These are phyloP conservation scores for Apodemia mormo DNA, from an alignment of 2,888 invertebrate species.

Conservation along the genomic window DNA sequence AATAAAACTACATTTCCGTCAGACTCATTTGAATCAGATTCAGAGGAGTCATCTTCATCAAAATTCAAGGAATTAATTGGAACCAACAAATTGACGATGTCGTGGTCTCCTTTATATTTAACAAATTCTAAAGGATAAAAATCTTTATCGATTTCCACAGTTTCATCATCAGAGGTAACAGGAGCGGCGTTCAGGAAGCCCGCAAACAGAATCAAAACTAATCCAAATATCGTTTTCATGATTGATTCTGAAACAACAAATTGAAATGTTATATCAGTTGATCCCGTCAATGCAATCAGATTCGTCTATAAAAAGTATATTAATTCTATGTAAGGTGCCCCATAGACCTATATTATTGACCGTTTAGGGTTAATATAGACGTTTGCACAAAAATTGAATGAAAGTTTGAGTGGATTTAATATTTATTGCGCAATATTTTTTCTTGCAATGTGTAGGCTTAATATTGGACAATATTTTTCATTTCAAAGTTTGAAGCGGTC, in stretches of 20 bases:
- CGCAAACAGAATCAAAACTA: background rate
- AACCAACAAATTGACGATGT: conserved; percentile 39
- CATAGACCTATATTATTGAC: too few relatives aligned
- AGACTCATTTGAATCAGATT: conserved; percentile 25
- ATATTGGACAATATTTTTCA: too few relatives aligned
- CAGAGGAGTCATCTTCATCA: conserved; percentile 27
- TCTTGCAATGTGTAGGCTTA: too few relatives aligned
- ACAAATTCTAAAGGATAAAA: conserved; percentile 10
- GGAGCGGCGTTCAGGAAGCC: background rate
- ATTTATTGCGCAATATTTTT: too few relatives aligned
- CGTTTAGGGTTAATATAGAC: too few relatives aligned
- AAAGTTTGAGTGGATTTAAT: too few relatives aligned
- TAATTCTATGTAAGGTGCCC: too few relatives aligned
- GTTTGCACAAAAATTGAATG: too few relatives aligned
- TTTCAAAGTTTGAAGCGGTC: too few relatives aligned
- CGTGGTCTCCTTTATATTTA: conserved; percentile 32
- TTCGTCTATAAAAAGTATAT: too few relatives aligned
- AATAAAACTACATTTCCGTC: conserved; percentile 28
- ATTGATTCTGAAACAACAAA: background rate
- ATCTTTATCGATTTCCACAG: background rate
- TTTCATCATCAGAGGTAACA: background rate
- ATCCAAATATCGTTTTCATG: background rate
- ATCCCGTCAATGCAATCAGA: too few relatives aligned
- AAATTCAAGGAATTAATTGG: conserved; percentile 41
- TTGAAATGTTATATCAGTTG: too few relatives aligned